Evolutionary conservation across 2,888 invertebrate species (phyloP).

Genomic region (Nemurella pictetii): DNA sequence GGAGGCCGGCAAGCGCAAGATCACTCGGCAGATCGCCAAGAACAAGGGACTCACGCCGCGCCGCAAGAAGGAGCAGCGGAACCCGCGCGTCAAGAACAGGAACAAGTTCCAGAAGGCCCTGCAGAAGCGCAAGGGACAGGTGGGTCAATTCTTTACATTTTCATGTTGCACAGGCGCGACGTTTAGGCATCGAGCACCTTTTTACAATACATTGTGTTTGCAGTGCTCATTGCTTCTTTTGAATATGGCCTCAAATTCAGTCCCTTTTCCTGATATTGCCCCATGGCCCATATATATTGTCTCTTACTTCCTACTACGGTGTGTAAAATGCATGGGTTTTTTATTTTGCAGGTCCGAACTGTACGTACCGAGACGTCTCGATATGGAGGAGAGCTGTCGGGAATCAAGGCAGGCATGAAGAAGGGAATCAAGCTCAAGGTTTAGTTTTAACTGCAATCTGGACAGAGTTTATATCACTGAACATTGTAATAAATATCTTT

Average conservation of each 20-base stretch:
- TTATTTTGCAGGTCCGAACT: slow-evolving; percentile 76
- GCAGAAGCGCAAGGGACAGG: slow-evolving; percentile 90
- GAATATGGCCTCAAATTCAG: too few relatives aligned
- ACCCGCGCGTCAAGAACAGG: slow-evolving; percentile 94
- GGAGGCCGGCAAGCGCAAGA: slow-evolving; percentile 69
- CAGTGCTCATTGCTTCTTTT: too few relatives aligned
- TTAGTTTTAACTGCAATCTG: slow-evolving; percentile 9
- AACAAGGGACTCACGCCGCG: slow-evolving; percentile 92
- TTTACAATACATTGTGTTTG: too few relatives aligned
- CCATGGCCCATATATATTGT: too few relatives aligned
- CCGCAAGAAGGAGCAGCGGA: slow-evolving; percentile 88
- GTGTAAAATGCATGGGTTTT: too few relatives aligned
- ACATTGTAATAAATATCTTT: background rate
- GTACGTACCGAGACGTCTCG: slow-evolving; percentile 76
- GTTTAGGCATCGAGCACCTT: too few relatives aligned
- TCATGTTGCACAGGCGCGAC: too few relatives aligned
- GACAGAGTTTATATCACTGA: background rate
- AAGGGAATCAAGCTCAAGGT: slow-evolving; percentile 85
- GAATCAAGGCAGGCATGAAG: slow-evolving; percentile 86
- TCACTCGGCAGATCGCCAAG: slow-evolving; percentile 92
- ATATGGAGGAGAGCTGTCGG: slow-evolving; percentile 92
- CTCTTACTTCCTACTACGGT: background rate
- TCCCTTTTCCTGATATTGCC: too few relatives aligned
- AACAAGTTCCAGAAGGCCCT: slow-evolving; percentile 90
- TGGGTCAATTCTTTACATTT: too few relatives aligned